These are phyloP conservation scores for Murina feae DNA, from an alignment of 2,113 vertebrate species.

Conservation along the genomic window DNA sequence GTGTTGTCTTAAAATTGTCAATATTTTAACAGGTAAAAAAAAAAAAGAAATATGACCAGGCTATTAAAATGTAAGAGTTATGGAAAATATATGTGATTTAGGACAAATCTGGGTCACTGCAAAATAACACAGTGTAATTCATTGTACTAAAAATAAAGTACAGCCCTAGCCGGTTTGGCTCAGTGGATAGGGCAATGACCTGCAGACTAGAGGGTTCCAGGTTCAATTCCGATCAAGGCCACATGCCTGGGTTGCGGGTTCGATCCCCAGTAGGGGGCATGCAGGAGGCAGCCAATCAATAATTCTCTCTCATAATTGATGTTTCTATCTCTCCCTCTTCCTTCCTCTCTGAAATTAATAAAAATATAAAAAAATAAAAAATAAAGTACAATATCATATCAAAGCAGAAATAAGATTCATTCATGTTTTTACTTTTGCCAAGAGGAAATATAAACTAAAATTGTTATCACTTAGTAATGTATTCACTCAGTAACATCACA, in stretches of 20 bases:
- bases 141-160: background rate
- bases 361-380: no score
- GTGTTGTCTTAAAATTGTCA: background rate
- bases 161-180: background rate
- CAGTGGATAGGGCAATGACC: no score
- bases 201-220: no score
- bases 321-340: no score
- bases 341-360: no score
- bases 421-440: background rate
- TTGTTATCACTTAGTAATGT: background rate
- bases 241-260: no score
- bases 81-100: background rate
- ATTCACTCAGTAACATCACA: background rate
- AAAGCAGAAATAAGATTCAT: background rate
- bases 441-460: background rate
- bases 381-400: background rate
- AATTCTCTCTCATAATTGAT: no score
- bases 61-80: background rate
- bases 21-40: slow-evolving; percentile 20
- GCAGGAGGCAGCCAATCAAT: no score
- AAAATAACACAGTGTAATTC: background rate
- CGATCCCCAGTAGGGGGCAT: no score
- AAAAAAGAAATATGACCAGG: background rate
- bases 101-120: background rate
- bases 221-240: no score